phyloP scores from a whole-genome alignment of 1,140 invertebrate species.

The Pollicipes pollicipes region DNA sequence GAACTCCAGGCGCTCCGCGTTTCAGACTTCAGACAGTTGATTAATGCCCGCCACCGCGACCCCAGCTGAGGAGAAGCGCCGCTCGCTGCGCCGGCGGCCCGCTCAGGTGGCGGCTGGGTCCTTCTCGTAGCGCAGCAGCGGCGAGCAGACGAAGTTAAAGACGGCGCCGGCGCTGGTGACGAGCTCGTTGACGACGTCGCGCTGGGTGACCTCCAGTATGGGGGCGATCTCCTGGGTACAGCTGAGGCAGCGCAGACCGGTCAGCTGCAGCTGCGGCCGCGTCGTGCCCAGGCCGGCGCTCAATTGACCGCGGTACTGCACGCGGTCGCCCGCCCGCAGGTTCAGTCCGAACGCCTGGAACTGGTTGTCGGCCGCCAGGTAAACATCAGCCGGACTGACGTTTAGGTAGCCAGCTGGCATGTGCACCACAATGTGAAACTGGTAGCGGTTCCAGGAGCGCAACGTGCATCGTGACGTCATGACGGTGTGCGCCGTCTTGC shows the following conservation, averaged over 20 bases:
- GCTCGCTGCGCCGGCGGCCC: too few relatives aligned
- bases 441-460: conserved; percentile 41
- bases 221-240: background rate
- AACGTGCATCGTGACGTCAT: conserved; percentile 36
- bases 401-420: background rate
- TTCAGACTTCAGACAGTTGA: too few relatives aligned
- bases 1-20: background rate
- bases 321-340: background rate
- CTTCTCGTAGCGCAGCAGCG: background rate
- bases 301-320: background rate
- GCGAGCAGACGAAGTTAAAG: background rate
- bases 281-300: background rate
- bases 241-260: background rate
- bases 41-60: too few relatives aligned
- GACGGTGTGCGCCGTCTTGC: conserved; percentile 10
- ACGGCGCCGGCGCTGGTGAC: background rate
- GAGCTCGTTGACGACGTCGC: background rate
- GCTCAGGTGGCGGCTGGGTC: background rate
- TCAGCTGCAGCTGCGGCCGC: background rate
- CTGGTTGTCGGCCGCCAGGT: background rate
- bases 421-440: conserved; percentile 23
- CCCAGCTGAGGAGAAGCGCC: too few relatives aligned
- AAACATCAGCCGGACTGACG: background rate
- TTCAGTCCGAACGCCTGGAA: background rate
- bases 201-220: background rate